These are phyloP conservation scores for Gymnothorax javanicus DNA, from an alignment of 2,797 vertebrate species.

Conservation along the genomic window DNA sequence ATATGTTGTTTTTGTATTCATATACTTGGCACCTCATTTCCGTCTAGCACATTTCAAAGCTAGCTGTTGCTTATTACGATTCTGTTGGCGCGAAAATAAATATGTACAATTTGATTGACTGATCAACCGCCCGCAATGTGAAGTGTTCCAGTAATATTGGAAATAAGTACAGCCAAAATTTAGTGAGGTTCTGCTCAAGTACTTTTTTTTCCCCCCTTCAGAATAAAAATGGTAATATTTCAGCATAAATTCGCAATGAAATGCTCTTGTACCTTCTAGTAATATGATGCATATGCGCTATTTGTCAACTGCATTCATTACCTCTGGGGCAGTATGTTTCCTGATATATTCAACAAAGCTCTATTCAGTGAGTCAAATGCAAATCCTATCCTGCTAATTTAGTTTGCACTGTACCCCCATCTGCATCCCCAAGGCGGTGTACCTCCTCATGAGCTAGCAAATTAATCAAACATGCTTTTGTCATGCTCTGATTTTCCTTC, in stretches of 20 bases:
- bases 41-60: not conserved
- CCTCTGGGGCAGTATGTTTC: not conserved
- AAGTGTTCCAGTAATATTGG: not conserved
- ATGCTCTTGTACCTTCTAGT: not conserved
- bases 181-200: not conserved
- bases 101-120: not conserved
- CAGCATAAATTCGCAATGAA: not conserved
- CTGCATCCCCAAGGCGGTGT: not conserved
- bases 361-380: not conserved
- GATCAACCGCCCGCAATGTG: not conserved
- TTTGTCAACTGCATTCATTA: constrained; percentile 6
- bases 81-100: not conserved
- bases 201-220: not conserved
- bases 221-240: not conserved
- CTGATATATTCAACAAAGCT: not conserved
- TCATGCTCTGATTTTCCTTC: constrained; percentile 9
- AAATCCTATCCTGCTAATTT: not conserved
- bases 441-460: not conserved
- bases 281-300: not conserved
- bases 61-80: not conserved
- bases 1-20: not conserved
- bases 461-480: not conserved
- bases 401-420: not conserved
- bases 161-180: not conserved
- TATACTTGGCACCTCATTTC: not conserved